Evolutionary conservation across 2,888 invertebrate species (phyloP).

Genomic region (Clostera curtula): DNA sequence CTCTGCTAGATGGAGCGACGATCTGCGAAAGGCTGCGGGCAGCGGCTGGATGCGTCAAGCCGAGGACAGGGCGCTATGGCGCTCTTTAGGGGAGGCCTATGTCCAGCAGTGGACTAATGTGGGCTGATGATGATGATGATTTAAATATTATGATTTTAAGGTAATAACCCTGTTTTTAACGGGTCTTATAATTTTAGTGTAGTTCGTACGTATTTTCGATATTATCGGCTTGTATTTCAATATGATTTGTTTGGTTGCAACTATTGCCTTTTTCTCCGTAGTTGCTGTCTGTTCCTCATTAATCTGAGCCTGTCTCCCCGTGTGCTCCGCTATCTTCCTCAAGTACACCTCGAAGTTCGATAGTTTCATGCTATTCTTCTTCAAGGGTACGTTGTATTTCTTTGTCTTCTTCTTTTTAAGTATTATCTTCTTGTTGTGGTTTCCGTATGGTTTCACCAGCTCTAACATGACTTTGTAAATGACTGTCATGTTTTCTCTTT

Average conservation of each 20-base stretch:
- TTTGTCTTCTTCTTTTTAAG: constrained; percentile 37
- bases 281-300: constrained; percentile 24
- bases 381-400: constrained; percentile 55
- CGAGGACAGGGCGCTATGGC: too few species aligned
- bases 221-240: constrained; percentile 53
- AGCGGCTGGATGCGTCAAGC: too few species aligned
- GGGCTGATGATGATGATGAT: too few species aligned
- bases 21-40: too few species aligned
- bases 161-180: constrained; percentile 46
- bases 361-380: constrained; percentile 56
- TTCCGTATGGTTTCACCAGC: constrained; percentile 20
- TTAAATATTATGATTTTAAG: constrained; percentile 21
- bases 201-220: constrained; percentile 38
- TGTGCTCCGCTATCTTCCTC: constrained; percentile 43
- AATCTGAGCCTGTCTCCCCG: constrained; percentile 18
- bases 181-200: constrained; percentile 43
- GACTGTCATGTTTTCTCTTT: constrained; percentile 37
- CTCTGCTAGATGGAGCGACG: too few species aligned
- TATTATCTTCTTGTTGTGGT: constrained; percentile 18
- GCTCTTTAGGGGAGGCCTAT: too few species aligned
- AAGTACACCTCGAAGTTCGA: constrained; percentile 53
- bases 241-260: constrained; percentile 31
- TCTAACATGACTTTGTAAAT: constrained; percentile 50
- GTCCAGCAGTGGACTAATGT: too few species aligned
- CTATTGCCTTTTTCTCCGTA: constrained; percentile 24